Evolutionary conservation across 2,888 invertebrate genomes (phyloP).

Genomic region (Ypsolopha scabrella): DNA sequence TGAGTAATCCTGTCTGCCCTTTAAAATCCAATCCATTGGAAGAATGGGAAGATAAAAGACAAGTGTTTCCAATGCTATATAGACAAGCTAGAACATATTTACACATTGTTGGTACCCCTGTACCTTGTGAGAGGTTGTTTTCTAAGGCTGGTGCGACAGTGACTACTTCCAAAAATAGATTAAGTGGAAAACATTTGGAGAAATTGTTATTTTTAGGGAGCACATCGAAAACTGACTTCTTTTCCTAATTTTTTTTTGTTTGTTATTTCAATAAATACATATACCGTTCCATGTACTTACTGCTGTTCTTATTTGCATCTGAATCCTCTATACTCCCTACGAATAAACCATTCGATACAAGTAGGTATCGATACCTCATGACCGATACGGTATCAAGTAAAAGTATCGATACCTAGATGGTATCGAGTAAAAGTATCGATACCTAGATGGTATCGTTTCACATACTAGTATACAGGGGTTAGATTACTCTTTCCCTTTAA

Average conservation of each 20-base stretch:
- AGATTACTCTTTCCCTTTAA: too few species aligned
- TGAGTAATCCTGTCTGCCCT: constrained; percentile 6
- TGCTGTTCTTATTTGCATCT: constrained; percentile 2
- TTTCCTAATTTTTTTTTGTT: neutral
- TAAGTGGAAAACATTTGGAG: constrained; percentile 8
- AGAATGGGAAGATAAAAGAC: constrained; percentile 8
- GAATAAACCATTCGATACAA: constrained; percentile 1
- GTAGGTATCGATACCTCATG: constrained; percentile 2
- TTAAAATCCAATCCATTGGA: constrained; percentile 8
- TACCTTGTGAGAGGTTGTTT: too few species aligned
- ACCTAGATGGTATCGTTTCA: too few species aligned
- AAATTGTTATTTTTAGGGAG: constrained; percentile 4
- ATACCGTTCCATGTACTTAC: neutral
- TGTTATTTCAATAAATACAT: neutral
- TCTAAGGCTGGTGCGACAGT: constrained; percentile 9
- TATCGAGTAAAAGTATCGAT: too few species aligned
- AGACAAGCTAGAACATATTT: constrained; percentile 14
- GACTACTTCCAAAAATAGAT: constrained; percentile 8
- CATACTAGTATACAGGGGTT: too few species aligned
- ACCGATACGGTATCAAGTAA: constrained; percentile 1
- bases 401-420: constrained; percentile 1
- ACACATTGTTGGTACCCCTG: constrained; percentile 2
- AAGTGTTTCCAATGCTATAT: constrained; percentile 5
- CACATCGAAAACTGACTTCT: neutral
- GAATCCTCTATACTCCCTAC: neutral